phyloP scores from a whole-genome alignment of 2,888 invertebrate genomes.

The Hyposoter didymator region DNA sequence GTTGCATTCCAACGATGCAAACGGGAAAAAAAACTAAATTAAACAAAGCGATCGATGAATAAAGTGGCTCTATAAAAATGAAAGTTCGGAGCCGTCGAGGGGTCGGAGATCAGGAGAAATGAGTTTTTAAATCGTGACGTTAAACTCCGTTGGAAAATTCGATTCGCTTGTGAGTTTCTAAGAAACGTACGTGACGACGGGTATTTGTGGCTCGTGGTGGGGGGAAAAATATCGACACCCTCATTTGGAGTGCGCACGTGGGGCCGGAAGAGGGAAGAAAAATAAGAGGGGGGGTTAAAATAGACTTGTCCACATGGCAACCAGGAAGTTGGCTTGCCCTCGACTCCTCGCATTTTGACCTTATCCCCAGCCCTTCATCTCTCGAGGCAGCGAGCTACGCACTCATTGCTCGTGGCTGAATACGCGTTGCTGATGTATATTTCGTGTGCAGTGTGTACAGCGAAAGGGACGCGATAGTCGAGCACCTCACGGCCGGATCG shows the following conservation, averaged over 20 bases:
- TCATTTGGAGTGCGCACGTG: constrained; percentile 26
- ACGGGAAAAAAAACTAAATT: too few species aligned
- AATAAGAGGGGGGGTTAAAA: constrained; percentile 52
- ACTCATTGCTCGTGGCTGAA: constrained; percentile 8
- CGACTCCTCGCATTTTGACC: constrained; percentile 5
- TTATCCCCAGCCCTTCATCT: not conserved
- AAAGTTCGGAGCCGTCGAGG: not conserved
- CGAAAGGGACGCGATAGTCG: constrained; percentile 1
- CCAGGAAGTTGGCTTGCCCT: constrained; percentile 27
- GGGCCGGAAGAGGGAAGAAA: constrained; percentile 36
- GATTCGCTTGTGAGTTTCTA: constrained; percentile 26
- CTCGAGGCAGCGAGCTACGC: not conserved
- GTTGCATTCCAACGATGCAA: too few species aligned
- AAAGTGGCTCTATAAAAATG: not conserved
- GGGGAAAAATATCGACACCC: constrained; percentile 30
- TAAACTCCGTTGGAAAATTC: constrained; percentile 33
- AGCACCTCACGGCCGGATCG: not conserved
- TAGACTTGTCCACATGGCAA: constrained; percentile 62
- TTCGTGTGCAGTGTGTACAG: constrained; percentile 14
- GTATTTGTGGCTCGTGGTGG: not conserved
- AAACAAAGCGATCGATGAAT: not conserved
- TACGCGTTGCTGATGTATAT: constrained; percentile 37
- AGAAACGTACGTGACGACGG: constrained; percentile 25
- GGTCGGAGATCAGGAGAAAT: constrained; percentile 11
- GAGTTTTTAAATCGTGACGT: constrained; percentile 28